Evolutionary conservation across 2,797 vertebrate species (phyloP).

Genomic region (Garrulus glandarius): DNA sequence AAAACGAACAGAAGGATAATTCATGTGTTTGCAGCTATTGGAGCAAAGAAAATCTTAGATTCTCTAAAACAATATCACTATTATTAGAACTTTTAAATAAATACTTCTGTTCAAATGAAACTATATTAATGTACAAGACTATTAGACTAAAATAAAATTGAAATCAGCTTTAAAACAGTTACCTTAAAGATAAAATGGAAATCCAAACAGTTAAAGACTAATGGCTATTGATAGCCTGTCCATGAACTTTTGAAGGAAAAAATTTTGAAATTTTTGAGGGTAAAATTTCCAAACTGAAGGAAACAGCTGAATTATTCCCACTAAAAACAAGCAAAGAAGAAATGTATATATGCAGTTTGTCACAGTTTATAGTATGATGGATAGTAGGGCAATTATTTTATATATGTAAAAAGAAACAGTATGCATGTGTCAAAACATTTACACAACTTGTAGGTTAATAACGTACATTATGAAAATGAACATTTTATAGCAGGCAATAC

Average conservation of each 20-base stretch:
- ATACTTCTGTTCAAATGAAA: neutral
- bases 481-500: neutral
- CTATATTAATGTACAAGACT: neutral
- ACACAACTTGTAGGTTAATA: neutral
- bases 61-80: neutral
- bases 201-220: neutral
- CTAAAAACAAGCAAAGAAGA: neutral
- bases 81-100: neutral
- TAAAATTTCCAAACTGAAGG: neutral
- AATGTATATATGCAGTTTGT: neutral
- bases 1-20: neutral
- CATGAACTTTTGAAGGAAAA: neutral
- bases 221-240: neutral
- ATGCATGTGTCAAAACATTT: constrained; percentile 29
- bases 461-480: neutral
- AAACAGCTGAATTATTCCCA: neutral
- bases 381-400: constrained; percentile 24
- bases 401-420: constrained; percentile 1
- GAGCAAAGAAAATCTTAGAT: neutral
- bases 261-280: neutral
- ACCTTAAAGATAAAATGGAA: neutral
- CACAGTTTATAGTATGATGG: neutral
- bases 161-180: neutral
- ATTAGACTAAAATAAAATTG: neutral
- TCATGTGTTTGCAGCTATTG: neutral